A percentile compares a stretch with the other conserved stretches of the same genome.
Conservation (phyloP, 1,140 invertebrate genomes). For the Hyles euphorbiae region DNA sequence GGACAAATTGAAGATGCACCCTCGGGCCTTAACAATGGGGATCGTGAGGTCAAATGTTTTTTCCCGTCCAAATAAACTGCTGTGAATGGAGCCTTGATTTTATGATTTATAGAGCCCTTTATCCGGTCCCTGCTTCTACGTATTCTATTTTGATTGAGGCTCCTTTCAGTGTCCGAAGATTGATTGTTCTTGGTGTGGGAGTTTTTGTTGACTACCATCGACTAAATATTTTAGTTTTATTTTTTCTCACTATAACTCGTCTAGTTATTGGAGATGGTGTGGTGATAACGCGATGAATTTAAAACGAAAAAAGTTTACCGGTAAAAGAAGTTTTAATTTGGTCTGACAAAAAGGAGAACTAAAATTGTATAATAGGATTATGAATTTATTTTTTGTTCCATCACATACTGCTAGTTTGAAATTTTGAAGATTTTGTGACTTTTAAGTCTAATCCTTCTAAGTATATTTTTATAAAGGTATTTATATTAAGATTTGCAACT, state of each 20-base stretch:
- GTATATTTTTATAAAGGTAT: no score
- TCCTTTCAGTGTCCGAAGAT: constrained; percentile 66
- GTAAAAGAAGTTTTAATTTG: no score
- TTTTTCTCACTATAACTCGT: constrained; percentile 18
- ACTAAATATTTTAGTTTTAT: constrained; percentile 58
- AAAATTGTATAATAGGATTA: constrained; percentile 20
- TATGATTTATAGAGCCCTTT: constrained; percentile 72
- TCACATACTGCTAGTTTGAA: no score
- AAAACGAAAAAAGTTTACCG: no score
- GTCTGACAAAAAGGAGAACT: neutral
- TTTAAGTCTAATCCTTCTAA: no score
- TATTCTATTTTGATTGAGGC: constrained; percentile 72
- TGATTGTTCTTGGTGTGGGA: constrained; percentile 70
- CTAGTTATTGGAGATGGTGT: neutral
- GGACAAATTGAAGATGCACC: constrained; percentile 67
- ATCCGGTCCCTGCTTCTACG: constrained; percentile 58
- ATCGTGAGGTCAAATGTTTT: constrained; percentile 55
- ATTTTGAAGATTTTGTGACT: no score
- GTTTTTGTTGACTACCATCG: constrained; percentile 58
- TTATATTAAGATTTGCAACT: no score
- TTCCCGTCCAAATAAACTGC: constrained; percentile 57
- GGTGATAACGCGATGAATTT: neutral
- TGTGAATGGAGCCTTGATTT: constrained; percentile 68
- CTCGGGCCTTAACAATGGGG: constrained; percentile 52
- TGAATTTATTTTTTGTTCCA: no score